Conservation (phyloP, 2,888 invertebrate genomes). For the Pollenia angustigena region DNA sequence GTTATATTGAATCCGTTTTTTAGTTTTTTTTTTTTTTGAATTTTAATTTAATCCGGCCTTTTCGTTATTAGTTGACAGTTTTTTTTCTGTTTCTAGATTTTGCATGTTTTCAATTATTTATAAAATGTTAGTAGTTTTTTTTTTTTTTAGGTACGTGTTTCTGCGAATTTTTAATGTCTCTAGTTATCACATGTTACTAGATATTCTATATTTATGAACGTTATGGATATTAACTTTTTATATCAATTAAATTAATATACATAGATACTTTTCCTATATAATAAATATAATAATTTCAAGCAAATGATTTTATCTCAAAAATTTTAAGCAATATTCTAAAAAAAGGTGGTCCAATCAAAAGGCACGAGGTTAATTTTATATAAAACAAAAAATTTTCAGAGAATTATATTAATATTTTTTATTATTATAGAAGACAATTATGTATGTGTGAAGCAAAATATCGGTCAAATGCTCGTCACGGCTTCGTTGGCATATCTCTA, state of each 20-base stretch:
- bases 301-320: too few relatives aligned
- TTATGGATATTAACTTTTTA: not conserved
- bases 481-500: too few relatives aligned
- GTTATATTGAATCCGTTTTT: constrained; percentile 52
- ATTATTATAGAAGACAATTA: too few relatives aligned
- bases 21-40: not conserved
- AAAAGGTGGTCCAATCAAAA: too few relatives aligned
- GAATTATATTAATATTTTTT: too few relatives aligned
- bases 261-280: not conserved
- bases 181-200: constrained; percentile 11
- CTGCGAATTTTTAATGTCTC: constrained; percentile 60
- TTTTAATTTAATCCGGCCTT: constrained; percentile 17
- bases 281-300: not conserved
- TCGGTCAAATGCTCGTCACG: too few relatives aligned
- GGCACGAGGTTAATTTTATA: too few relatives aligned
- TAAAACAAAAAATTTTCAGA: too few relatives aligned
- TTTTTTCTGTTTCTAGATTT: constrained; percentile 50
- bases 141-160: constrained; percentile 22
- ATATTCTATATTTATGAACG: not conserved
- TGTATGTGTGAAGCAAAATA: too few relatives aligned
- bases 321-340: too few relatives aligned
- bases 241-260: not conserved
- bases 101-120: constrained; percentile 65
- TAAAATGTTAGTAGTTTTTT: constrained; percentile 4
- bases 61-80: constrained; percentile 61